A percentile compares a stretch with the other conserved stretches of the same genome.
Evolutionary conservation across 2,113 vertebrate genomes (phyloP).

Genomic region (Lonchura striata): DNA sequence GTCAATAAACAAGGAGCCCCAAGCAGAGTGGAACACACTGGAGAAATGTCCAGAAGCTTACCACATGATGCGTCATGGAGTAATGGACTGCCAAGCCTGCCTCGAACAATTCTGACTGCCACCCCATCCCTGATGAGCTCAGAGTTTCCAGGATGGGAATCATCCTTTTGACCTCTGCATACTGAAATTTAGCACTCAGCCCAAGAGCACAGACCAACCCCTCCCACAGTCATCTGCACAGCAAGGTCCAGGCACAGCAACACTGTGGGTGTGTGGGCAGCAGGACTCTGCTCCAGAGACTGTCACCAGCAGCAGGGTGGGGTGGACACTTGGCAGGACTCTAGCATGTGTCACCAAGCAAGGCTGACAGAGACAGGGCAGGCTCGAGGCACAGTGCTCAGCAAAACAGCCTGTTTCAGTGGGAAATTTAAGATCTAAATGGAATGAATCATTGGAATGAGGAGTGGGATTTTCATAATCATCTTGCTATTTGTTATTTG

Average conservation of each 20-base stretch:
- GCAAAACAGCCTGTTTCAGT: neutral
- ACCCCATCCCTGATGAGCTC: neutral
- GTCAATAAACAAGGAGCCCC: neutral
- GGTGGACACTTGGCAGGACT: neutral
- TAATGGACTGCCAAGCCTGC: neutral
- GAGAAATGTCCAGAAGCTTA: neutral
- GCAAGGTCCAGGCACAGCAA: neutral
- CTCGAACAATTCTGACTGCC: neutral
- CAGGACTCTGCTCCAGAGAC: neutral
- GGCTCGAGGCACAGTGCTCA: neutral
- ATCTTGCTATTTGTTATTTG: neutral
- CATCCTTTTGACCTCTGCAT: neutral
- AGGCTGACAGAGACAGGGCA: neutral
- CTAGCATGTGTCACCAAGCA: neutral
- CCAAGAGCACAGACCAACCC: neutral
- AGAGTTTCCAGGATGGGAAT: constrained; percentile 24
- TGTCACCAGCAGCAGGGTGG: neutral
- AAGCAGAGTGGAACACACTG: neutral
- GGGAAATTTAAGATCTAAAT: neutral
- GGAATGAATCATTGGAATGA: neutral
- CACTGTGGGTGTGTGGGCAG: neutral
- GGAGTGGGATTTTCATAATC: neutral
- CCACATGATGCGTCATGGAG: neutral
- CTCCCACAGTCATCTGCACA: neutral
- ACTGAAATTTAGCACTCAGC: neutral